These are phyloP conservation scores for Nymphalis polychloros DNA, from an alignment of 2,888 invertebrate genomes.

Conservation along the genomic window DNA sequence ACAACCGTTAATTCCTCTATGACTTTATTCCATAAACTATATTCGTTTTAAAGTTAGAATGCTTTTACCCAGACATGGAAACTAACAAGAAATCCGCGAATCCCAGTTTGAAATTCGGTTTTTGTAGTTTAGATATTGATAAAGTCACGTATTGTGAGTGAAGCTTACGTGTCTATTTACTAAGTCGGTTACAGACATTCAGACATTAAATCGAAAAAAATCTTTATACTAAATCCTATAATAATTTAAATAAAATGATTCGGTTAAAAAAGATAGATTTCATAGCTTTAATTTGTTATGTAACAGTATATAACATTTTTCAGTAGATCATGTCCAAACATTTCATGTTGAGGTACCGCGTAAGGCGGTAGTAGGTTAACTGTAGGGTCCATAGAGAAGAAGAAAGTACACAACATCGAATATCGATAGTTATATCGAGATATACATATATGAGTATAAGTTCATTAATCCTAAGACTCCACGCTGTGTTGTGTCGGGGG, in stretches of 20 bases:
- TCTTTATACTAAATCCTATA: not conserved
- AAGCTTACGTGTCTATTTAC: not conserved
- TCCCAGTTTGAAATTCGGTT: not conserved
- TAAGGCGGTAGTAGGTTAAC: not conserved
- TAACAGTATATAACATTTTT: not conserved
- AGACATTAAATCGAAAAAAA: not conserved
- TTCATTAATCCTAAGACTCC: not conserved
- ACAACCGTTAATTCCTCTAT: not conserved
- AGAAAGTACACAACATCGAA: slow-evolving; percentile 22
- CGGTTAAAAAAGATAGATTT: not conserved
- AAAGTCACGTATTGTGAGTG: not conserved
- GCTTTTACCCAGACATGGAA: not conserved
- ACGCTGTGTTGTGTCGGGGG: slow-evolving; percentile 31
- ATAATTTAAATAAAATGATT: not conserved
- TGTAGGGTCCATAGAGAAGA: slow-evolving; percentile 16
- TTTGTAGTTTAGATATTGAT: not conserved
- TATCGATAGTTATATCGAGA: slow-evolving; percentile 15
- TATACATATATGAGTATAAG: slow-evolving; percentile 15
- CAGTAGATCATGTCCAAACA: not conserved
- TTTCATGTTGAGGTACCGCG: slow-evolving; percentile 3
- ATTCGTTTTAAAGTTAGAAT: not conserved
- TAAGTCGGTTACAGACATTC: slow-evolving; percentile 6
- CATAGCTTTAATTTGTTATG: not conserved
- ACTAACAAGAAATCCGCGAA: not conserved
- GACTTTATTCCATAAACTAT: not conserved